Base-by-base conservation (phyloP, 2,888 invertebrate species). In the Keiferia lycopersicella region DNA sequence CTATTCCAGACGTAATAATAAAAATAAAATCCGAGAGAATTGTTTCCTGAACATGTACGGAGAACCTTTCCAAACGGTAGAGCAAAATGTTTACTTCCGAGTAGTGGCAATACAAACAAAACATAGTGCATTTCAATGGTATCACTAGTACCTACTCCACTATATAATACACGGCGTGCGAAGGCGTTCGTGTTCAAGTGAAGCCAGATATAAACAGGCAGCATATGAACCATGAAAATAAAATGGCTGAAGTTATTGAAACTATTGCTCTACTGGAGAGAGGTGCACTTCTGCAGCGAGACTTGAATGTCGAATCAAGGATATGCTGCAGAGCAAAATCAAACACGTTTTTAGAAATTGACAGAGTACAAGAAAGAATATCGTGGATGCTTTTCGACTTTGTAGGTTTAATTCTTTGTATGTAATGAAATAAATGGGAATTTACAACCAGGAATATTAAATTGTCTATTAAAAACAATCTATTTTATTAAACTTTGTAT, bases 71-170 rank as follows among this genome's bases (percentile, higher is more conserved):
- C 67, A 72, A 74, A 73, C 71, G 71, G 73, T 71, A 67, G 72
- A 74, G 74, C 72, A 74, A 78, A 80, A 79, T 78, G 76, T 81
- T 79, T 79, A 74, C 75, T 64, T 51, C 67, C 66, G 73, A 73
- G 72, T 76, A 70, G 34, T 67, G 75, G 69, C 72, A 78, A 77
- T 72, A 73, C 78, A 76, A 79, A 81, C 77, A 80, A 76, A 80
- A 79, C 73, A 71, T 65, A 76, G 73, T 79, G 77, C 73, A 81
- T 75, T 77, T 77, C 71, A 69, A 74, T 71, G 68, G 71, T 66
- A 70, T 60, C 48, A 16, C 50, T 22, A 34, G 26, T 26, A 26
- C 26, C 10, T 34, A 4, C 34, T 34, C 34, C 4, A 34, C 8
- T 34, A 34, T 10, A 30, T 30, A 4, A 4, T 30, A 50, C 12